A percentile compares a stretch with the other conserved stretches of the same genome.
phyloP scores from a whole-genome alignment of 2,888 invertebrate species.

The Merodon equestris region DNA sequence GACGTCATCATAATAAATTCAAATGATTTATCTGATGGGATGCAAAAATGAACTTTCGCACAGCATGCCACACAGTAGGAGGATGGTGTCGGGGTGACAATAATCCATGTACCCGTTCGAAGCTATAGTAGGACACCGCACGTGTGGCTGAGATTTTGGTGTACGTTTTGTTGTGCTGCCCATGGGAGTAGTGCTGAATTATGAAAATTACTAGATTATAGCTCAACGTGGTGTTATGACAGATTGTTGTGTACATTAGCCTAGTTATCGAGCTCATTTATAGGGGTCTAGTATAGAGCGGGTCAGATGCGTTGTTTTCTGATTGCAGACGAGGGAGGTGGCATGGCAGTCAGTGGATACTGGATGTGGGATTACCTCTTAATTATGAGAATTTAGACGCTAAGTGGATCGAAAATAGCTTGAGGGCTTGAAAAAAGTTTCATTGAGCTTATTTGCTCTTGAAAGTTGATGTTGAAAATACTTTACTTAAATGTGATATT shows the following conservation, averaged over 20 bases:
- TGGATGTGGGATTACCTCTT: no score
- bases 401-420: no score
- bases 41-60: slow-evolving; percentile 60
- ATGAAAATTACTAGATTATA: slow-evolving; percentile 63
- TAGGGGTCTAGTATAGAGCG: neutral
- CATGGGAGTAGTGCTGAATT: slow-evolving; percentile 23
- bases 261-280: slow-evolving; percentile 44
- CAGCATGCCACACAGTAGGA: neutral
- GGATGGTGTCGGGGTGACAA: slow-evolving; percentile 39
- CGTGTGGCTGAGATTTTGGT: neutral
- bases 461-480: no score
- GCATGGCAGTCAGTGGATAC: no score
- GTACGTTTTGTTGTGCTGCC: slow-evolving; percentile 15
- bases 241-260: slow-evolving; percentile 62
- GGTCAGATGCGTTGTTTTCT: neutral
- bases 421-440: no score
- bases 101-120: slow-evolving; percentile 10
- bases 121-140: neutral
- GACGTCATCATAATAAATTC: slow-evolving; percentile 78
- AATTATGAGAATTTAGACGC: no score
- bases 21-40: slow-evolving; percentile 75
- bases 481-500: no score
- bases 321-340: no score
- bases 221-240: slow-evolving; percentile 51
- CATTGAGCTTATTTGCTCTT: no score